Evolutionary conservation across 2,113 vertebrate species (phyloP).

Genomic region (Aldabrachelys gigantea): DNA sequence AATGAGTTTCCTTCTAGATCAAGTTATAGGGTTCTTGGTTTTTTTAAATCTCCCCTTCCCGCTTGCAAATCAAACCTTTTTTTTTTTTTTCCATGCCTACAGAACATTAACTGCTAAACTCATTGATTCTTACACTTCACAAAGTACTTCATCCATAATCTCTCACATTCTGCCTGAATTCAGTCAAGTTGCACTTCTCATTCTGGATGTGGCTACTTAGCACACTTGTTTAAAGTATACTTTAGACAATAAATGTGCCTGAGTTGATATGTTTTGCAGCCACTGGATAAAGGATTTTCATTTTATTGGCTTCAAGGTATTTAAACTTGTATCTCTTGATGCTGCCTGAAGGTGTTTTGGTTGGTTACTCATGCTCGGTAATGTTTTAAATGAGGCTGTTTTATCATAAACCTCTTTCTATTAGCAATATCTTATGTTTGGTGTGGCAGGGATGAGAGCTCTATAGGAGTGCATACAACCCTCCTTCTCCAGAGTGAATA

Average conservation of each 20-base stretch:
- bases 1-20: constrained; percentile 45
- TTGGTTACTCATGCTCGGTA: not conserved
- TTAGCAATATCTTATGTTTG: not conserved
- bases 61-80: constrained; percentile 14
- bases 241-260: constrained; percentile 59
- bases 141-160: constrained; percentile 54
- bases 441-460: not conserved
- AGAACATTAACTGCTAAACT: constrained; percentile 59
- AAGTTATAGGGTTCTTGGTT: not conserved
- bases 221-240: constrained; percentile 40
- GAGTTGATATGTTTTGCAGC: not conserved
- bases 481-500: not conserved
- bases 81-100: constrained; percentile 32
- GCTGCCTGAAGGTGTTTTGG: not conserved
- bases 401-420: not conserved
- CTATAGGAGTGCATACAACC: not conserved
- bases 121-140: constrained; percentile 47
- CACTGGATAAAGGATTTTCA: constrained; percentile 48
- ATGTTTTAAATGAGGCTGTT: not conserved
- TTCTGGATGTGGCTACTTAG: constrained; percentile 41
- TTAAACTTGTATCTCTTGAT: constrained; percentile 38
- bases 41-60: constrained; percentile 18
- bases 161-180: constrained; percentile 44
- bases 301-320: constrained; percentile 15
- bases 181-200: constrained; percentile 36